Base-by-base conservation (phyloP, 2,888 invertebrate species). In the Meiosimyza decipiens region DNA sequence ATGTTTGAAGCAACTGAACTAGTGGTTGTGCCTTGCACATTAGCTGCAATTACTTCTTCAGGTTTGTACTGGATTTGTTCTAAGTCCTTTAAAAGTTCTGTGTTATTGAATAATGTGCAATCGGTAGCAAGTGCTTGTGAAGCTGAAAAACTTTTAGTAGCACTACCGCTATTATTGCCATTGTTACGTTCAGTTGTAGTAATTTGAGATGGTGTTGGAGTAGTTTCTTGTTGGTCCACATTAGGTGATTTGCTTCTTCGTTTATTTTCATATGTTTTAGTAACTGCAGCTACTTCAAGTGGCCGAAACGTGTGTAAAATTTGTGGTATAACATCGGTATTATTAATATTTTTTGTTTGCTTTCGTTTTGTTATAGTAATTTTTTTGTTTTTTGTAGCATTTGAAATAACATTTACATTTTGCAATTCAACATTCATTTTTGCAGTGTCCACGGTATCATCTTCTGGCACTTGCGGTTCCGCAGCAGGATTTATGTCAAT, bases 91-190 rank as follows among this genome's bases (percentile, higher is more conserved):
- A 77, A 51, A 11, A 77, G 55, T 3, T 73, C 68, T 0, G 73
- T 52, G 28, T 73, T 76, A 22, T 77, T 64, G n/a, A 77, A 77
- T n/a, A 77, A 55, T 2, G 75, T 75, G 52, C 73, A 75, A 62
- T 77, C 74, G 28, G 52, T 74, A n/a, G 71, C 71, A n/a, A 77
- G 63, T 62, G 74, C 74, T 47, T 76, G 77, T 0, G 77, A 77
- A 64, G 75, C 75, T 5, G 69, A 69, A 18, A 69, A 69, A 13
- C 60, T 69, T 15, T 51, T 59, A 52, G 60, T 16, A n/a, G 33
- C 33, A 28, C 28, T 6, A 16, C 54, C 9, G 15, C 12, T 12
- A 55, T 16, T n/a, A 1, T 33, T 51, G n/a, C 16, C 9, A 33
- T 52, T 15, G 16, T 40, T 52, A 9, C 6, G 1, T 52, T 16